Evolutionary conservation across 1,140 invertebrate species (phyloP), one percentile per base, ranked within the genome.

Genomic region (Bombus superbus): DNA sequence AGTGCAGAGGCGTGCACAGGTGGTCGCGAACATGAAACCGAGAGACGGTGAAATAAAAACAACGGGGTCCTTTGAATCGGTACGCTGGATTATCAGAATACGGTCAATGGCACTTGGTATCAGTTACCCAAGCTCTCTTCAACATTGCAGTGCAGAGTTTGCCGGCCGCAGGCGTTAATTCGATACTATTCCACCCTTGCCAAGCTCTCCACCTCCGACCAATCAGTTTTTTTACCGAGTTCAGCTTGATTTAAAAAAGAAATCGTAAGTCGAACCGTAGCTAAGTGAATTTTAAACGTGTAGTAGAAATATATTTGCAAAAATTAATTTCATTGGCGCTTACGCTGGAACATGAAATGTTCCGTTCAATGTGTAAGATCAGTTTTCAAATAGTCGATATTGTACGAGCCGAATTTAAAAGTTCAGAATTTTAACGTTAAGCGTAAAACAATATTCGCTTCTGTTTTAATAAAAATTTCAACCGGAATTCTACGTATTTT

Each of bases 61-160:
- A 77, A 68, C 47, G 62, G 53, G 77, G 81, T 85, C 79, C 88
- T 89, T 89, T 86, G 90, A 91, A 88, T 86, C 87, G 80, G 53
- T 59, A 77, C 42, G 47, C n/a, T 3, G 64, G 86, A 81, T 89
- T 85, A 89, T 90, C 86, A 83, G 78, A 81, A 72, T 80, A 88
- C 72, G 73, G 75, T 89, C 79, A 89, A 89, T 79, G 77, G 78
- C 77, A 81, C 85, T 84, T 68, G 88, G 83, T 89, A 90, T 90
- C 88, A 86, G 85, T 86, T 86, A 89, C 59, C 81, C 69, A 83
- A 72, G 59, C 76, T n/a, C 72, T 64, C 69, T 79, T 68, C 38
- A 64, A 57, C 83, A 62, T 57, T 75, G 64, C 47, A 69, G 32
- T n/a, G 22, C 38, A 10, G 35, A 68, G 81, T 77, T 77, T 42